Base-by-base conservation (phyloP, 2,113 vertebrate species). In the Meriones unguiculatus region DNA sequence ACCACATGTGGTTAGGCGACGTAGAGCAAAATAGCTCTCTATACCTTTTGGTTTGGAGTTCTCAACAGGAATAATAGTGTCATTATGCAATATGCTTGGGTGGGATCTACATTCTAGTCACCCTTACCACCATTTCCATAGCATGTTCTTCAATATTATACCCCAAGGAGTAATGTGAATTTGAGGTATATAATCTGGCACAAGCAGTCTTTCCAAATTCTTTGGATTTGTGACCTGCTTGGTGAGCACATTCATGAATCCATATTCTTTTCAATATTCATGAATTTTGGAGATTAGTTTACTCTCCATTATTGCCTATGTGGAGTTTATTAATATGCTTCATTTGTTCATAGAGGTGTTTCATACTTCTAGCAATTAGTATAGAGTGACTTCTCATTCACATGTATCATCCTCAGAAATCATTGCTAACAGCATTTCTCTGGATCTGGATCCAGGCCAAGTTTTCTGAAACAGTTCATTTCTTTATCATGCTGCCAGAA, bases 161-260 rank as follows among this genome's bases (percentile, higher is more conserved):
- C 11, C 32, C 11, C 4, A n/a, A 59, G 28, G 30, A 46, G 17
- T 85, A 35, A 13, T 41, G 62, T 52, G 24, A 77, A 5, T 32
- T 32, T 69, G n/a, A 69, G 24, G 11, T 69, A 25, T 41, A 52
- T 13, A 62, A 32, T 17, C 22, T 18, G 0, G 0, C 30, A 64
- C 1, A 24, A 41, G 30, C 15, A 57, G 9, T 13, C 25, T 17
- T 8, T 67, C 7, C 15, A 1, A 38, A 18, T 67, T 10, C 10
- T 4, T 35, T 13, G 35, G 1, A 10, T 41, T 1, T 50, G 4
- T 38, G 18, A 30, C 15, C 14, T 35, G n/a, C 5, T 8, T 38
- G 15, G 7, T 12, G 3, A 3, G 9, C 0, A 69, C 17, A 77
- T 30, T 25, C 24, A 13, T n/a, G n/a, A n/a, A 7, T 30, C 2